Evolutionary conservation across 2,113 vertebrate genomes (phyloP).

Genomic region (Hassar affinis): DNA sequence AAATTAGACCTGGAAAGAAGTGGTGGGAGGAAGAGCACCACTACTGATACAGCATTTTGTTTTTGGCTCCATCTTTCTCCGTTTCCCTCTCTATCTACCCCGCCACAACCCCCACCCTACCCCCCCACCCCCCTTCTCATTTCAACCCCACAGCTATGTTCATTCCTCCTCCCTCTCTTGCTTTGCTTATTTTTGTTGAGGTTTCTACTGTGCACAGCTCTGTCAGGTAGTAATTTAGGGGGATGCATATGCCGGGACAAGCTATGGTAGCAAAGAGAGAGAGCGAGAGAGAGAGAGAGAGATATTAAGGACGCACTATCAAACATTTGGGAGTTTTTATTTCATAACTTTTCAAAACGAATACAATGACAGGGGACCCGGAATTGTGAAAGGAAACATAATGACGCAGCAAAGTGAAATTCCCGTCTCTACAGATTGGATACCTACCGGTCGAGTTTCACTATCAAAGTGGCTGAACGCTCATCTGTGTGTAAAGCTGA

Average conservation of each 20-base stretch:
- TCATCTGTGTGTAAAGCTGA: not conserved
- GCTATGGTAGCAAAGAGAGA: slow-evolving; percentile 40
- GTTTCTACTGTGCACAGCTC: slow-evolving; percentile 34
- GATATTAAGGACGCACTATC: not conserved
- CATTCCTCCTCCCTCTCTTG: not conserved
- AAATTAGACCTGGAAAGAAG: slow-evolving; percentile 66
- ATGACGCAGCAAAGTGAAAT: slow-evolving; percentile 3
- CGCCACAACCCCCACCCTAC: not conserved
- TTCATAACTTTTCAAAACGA: no score
- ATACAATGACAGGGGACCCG: not conserved
- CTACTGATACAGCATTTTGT: slow-evolving; percentile 55
- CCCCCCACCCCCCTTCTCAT: not conserved
- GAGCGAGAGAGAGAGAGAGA: slow-evolving; percentile 7
- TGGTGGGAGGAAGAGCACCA: slow-evolving; percentile 57
- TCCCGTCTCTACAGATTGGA: not conserved
- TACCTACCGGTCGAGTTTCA: not conserved
- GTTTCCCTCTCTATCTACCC: not conserved
- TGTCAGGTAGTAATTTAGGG: slow-evolving; percentile 65
- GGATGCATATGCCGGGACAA: slow-evolving; percentile 50
- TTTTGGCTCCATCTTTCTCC: slow-evolving; percentile 44
- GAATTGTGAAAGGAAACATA: not conserved
- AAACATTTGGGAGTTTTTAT: no score
- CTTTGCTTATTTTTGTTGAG: slow-evolving; percentile 31
- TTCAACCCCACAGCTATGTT: not conserved
- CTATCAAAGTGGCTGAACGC: not conserved